Base-by-base conservation (phyloP, 2,113 vertebrate species). In the Apistogramma diplotaenia region DNA sequence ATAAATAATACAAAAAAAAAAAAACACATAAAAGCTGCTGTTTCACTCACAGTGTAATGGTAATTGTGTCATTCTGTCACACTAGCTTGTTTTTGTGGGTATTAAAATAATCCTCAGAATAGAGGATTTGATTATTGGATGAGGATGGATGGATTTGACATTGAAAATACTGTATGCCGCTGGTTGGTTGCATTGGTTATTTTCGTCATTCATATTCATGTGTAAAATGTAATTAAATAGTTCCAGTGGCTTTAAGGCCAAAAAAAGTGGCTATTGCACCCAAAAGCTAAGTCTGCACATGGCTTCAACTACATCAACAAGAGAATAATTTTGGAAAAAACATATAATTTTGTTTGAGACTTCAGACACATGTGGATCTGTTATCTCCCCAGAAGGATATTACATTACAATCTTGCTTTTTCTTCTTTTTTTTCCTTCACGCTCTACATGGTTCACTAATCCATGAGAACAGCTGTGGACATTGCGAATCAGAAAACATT, bases 21-120 rank as follows among this genome's bases (percentile, higher is more conserved):
- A 74, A 25, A 53, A 23, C 65, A 81, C 74, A 74, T 80, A 67
- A 90, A 90, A 83, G 71, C 53, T 9, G 46, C 23, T 43, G 73
- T 62, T 85, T 81, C 40, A 60, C 72, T 37, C 65, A 70, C 58
- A 54, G n/a, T 6, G 37, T 80, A 81, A 85, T 87, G 79, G 81
- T 76, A 51, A 85, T 74, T 79, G 72, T 73, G n/a, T 37, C 19
- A 62, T 61, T 83, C 18, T 25, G 65, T 65, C 33, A 33, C 49
- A 43, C 27, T 59, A 70, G 16, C 65, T 49, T 49, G 46, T 49
- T 18, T 18, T 43, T 49, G 40, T 35, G 3, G 23, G 37, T 65
- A 65, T 46, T 67, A 46, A 8, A 51, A n/a, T 4, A 0, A 0
- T 46, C 40, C 40, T 67, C 3, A 49, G 9, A 49, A 49, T 27